phyloP scores from a whole-genome alignment of 2,797 vertebrate species.

The Eulemur albifrons region DNA sequence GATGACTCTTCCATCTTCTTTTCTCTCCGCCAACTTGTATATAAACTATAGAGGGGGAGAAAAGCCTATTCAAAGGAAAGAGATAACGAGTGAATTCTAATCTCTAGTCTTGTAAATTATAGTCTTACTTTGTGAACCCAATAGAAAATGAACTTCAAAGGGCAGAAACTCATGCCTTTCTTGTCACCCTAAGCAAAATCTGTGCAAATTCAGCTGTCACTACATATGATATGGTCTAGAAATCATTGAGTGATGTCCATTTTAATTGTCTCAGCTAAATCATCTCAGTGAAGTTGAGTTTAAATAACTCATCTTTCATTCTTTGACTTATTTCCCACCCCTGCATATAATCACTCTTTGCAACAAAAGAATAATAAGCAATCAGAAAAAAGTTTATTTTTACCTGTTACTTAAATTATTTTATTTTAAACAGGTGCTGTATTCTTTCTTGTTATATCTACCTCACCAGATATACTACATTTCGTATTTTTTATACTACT shows the following conservation, averaged over 20 bases:
- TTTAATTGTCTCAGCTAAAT: constrained; percentile 50
- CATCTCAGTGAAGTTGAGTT: neutral
- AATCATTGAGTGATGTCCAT: constrained; percentile 51
- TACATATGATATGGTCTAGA: constrained; percentile 59
- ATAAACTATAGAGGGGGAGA: neutral
- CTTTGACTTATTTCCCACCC: neutral
- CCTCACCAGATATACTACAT: neutral
- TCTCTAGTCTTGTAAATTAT: neutral
- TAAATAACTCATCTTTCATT: neutral
- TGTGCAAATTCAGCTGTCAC: constrained; percentile 50
- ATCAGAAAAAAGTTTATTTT: neutral
- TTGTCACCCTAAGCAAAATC: constrained; percentile 42
- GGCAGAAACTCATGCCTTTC: constrained; percentile 27
- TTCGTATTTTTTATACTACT: neutral
- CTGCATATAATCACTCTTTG: neutral
- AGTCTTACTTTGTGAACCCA: neutral
- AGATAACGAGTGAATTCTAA: constrained; percentile 15
- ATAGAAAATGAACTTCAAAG: constrained; percentile 42
- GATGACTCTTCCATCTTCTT: neutral
- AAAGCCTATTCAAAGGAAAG: neutral
- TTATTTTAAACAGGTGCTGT: neutral
- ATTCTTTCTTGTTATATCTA: neutral
- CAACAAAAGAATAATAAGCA: neutral
- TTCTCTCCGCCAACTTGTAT: neutral
- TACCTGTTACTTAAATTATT: neutral